Base-by-base conservation (phyloP, 2,113 vertebrate species). In the Turdus rufiventris region DNA sequence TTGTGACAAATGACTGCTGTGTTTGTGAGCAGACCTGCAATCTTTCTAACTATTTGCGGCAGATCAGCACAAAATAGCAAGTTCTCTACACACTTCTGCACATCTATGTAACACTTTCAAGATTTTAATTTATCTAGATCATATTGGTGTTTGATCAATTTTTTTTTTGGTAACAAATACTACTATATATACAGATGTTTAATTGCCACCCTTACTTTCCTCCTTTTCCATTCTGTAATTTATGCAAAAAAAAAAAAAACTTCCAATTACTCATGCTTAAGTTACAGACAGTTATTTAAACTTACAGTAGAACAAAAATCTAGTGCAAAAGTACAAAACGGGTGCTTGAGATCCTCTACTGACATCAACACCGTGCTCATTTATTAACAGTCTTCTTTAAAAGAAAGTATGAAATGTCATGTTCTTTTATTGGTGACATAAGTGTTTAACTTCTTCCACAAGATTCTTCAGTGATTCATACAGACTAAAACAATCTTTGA, bases 221-320 rank as follows among this genome's bases (percentile, higher is more conserved):
- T 97, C 97, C 97, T 83, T 98, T 98, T 88, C 98, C 96, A 95
- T 97, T 98, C 95, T 97, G 91, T 24, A 98, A 70, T 65, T 96
- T 98, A 75, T 68, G 28, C 73, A 61, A 84, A 75, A 94, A 70
- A 81, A 83, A n/a, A n/a, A n/a, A 73, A 11, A 8, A 20, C 8
- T 90, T 85, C 89, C 23, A 82, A 57, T 40, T n/a, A 29, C 26
- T n/a, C 56, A 31, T 25, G 24, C 45, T 89, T 72, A 17, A 78
- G 24, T 67, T 40, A 62, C 29, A 87, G 8, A 8, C 33, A 66
- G 42, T 80, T 23, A 72, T 43, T 75, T 88, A 66, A 76, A 31
- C 6, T 48, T 77, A 15, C 6, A 67, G 26, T 54, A 18, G 4
- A 45, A 60, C 31, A 67, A 56, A 73, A 65, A 29, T 25, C 26